phyloP scores from a whole-genome alignment of 2,113 vertebrate species.

The Mobula hypostoma region DNA sequence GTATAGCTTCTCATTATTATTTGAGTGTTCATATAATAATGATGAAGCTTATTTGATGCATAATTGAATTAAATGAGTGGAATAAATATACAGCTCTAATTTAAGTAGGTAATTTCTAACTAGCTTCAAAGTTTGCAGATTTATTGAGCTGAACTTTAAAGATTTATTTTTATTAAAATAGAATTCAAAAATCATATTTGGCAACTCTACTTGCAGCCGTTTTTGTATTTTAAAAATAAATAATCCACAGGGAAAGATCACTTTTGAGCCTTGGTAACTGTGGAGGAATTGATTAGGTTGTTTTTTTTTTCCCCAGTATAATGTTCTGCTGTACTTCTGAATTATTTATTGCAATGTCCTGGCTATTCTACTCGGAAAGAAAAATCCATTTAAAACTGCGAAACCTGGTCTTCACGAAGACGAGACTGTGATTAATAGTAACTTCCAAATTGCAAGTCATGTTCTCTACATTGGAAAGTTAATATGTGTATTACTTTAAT shows the following conservation, averaged over 20 bases:
- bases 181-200: neutral
- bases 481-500: constrained; percentile 10
- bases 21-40: neutral
- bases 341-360: neutral
- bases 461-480: neutral
- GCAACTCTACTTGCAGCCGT: too few species aligned
- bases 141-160: neutral
- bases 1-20: neutral
- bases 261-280: neutral
- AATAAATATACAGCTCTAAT: neutral
- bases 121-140: neutral
- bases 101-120: neutral
- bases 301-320: neutral
- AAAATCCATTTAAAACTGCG: neutral
- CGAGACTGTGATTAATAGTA: neutral
- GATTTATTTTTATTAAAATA: neutral
- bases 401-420: neutral
- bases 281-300: neutral
- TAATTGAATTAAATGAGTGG: neutral
- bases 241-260: neutral
- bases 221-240: neutral
- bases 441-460: neutral
- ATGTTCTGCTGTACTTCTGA: neutral
- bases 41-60: neutral
- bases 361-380: neutral